Percentiles rank a stretch among this genome's conserved stretches.
Conservation (phyloP, 2,113 vertebrate genomes). For the Pelobates fuscus region DNA sequence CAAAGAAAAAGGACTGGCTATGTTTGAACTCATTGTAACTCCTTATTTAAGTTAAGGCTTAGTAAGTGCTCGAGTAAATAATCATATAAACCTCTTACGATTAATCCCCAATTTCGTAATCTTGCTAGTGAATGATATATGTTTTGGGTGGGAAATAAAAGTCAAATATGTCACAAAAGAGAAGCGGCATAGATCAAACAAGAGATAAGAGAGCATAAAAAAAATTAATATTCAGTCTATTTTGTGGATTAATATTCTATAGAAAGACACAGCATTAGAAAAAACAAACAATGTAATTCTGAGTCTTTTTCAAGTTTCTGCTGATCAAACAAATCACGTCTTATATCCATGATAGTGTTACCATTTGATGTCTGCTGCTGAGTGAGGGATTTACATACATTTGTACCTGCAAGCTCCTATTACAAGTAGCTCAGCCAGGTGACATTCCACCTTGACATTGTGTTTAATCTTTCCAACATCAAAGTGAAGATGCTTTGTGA, state of each 20-base stretch:
- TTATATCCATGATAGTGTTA: conserved; percentile 1
- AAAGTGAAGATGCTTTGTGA: conserved; percentile 39
- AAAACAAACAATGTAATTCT: conserved; percentile 21
- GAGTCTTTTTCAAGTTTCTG: conserved; percentile 36
- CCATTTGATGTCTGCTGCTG: conserved; percentile 40
- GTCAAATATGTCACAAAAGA: neutral
- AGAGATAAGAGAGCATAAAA: neutral
- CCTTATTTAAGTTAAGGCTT: neutral
- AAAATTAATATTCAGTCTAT: neutral
- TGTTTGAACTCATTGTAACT: conserved; percentile 1
- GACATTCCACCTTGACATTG: conserved; percentile 30
- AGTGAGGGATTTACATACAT: conserved; percentile 46
- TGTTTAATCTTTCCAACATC: conserved; percentile 45
- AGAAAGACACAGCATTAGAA: conserved; percentile 11
- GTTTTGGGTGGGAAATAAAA: neutral
- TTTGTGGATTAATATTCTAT: neutral
- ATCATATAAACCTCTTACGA: neutral
- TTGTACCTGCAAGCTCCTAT: conserved; percentile 37
- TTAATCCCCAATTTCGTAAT: neutral
- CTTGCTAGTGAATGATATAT: neutral
- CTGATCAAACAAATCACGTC: conserved; percentile 24
- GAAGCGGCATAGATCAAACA: conserved; percentile 19
- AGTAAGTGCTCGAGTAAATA: neutral
- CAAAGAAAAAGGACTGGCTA: neutral
- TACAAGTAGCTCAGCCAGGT: conserved; percentile 32